Conservation (phyloP, 2,888 invertebrate genomes). For the Erebia palarica region DNA sequence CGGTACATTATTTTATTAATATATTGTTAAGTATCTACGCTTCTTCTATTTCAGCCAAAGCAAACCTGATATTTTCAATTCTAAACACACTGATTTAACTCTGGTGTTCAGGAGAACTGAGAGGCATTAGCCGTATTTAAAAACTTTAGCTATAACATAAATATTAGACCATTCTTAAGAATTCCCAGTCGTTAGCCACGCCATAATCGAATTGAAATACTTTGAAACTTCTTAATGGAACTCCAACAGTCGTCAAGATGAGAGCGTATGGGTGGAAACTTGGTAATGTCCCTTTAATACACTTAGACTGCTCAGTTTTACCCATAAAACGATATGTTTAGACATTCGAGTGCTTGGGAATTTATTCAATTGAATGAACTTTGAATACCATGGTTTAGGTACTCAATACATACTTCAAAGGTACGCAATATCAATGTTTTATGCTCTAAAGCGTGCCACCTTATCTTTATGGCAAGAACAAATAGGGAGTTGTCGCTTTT, state of each 20-base stretch:
- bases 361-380: constrained; percentile 1
- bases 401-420: not conserved
- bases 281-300: constrained; percentile 8
- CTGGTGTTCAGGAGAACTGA: not conserved
- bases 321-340: constrained; percentile 7
- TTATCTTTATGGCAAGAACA: constrained; percentile 47
- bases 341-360: constrained; percentile 4
- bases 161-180: not conserved
- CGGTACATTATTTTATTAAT: too few species aligned
- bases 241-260: constrained; percentile 8
- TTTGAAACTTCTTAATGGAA: constrained; percentile 1
- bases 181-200: not conserved
- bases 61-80: not conserved
- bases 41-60: not conserved
- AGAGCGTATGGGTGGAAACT: constrained; percentile 1
- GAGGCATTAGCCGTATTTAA: not conserved
- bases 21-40: not conserved
- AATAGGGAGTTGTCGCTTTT: constrained; percentile 43
- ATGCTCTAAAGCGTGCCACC: constrained; percentile 37
- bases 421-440: constrained; percentile 32
- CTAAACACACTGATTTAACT: not conserved
- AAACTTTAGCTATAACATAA: not conserved
- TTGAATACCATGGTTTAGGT: constrained; percentile 3
- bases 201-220: constrained; percentile 15
- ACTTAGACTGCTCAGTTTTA: not conserved